Evolutionary conservation across 2,113 vertebrate genomes (phyloP).

Genomic region (Bufo bufo): DNA sequence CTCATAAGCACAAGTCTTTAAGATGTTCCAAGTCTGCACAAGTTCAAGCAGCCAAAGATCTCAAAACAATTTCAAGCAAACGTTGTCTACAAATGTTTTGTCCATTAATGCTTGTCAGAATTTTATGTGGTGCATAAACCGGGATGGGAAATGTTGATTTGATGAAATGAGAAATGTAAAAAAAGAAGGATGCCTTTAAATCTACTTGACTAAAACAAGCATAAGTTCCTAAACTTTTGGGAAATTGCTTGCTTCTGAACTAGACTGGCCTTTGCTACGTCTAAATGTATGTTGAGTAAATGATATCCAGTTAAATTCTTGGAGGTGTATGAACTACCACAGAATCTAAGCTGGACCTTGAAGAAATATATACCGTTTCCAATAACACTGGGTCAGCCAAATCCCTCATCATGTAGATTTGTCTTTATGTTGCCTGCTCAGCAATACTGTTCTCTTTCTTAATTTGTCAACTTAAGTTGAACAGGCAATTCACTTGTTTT

Average conservation of each 20-base stretch:
- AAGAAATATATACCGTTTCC: conserved; percentile 54
- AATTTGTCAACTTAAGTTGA: conserved; percentile 61
- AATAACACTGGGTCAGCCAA: neutral
- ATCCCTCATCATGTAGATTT: accelerated
- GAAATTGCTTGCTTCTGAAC: conserved; percentile 36
- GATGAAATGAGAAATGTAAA: conserved; percentile 1
- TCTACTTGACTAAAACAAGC: conserved; percentile 21
- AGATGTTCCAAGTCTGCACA: neutral
- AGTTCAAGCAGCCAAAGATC: neutral
- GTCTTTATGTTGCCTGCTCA: conserved; percentile 58
- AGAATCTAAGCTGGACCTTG: conserved; percentile 27
- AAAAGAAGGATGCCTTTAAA: conserved; percentile 40
- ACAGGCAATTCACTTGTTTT: conserved; percentile 50
- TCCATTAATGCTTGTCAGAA: neutral
- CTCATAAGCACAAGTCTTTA: neutral
- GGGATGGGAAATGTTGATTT: neutral
- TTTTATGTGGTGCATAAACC: conserved; percentile 32
- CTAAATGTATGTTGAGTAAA: conserved; percentile 7
- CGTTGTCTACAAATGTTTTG: conserved; percentile 8
- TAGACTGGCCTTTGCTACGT: conserved; percentile 11
- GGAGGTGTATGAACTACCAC: neutral
- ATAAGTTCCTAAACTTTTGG: neutral
- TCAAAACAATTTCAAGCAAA: neutral
- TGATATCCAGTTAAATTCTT: neutral
- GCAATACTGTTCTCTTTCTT: conserved; percentile 61